Base-by-base conservation (phyloP, 1,140 invertebrate genomes). In the Manduca sexta region DNA sequence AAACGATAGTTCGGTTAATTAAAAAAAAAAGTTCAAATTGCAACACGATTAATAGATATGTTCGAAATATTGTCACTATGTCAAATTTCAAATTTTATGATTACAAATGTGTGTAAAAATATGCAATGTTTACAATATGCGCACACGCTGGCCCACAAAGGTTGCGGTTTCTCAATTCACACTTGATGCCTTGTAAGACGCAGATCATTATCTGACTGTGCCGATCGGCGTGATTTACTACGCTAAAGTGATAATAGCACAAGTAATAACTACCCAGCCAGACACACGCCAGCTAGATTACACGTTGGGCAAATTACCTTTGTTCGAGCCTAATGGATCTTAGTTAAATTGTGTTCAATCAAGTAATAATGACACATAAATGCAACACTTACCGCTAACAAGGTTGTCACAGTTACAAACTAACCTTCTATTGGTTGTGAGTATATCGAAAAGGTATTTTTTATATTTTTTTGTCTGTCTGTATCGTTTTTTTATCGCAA, bases 191-290 rank as follows among this genome's bases (percentile, higher is more conserved):
- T 58, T 60, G 46, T 55, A 54, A 59, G 51, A 61, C 58, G 38
- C 42, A 63, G 65, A 71, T 69, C 54, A 63, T 67, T 70, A 78
- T 78, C 66, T 59, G 57, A 65, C 59, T 66, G 61, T 74, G 71
- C 69, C 60, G 55, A 70, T 64, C 50, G 63, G 51, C 59, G 60
- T 72, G 64, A 75, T 75, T 74, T 69, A 74, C 67, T 69, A 64
- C 62, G 68, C 56, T 70, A 78, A 75, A 73, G 71, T 69, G 66
- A 71, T 74, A 74, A 78, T 78, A 57, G 64, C 60, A 51, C 45
- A 31, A 44, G 44, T 72, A 69, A 74, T 66, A 63, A 64, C 53
- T 40, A 38, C 43, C 56, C 37, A 33, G 38, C 37, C 30, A 62
- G 41, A 43, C 56, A 54, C 49, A 50, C 39, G 42, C 49, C 34